Evolutionary conservation across 2,797 vertebrate genomes (phyloP).

Genomic region (Geotrypetes seraphini): DNA sequence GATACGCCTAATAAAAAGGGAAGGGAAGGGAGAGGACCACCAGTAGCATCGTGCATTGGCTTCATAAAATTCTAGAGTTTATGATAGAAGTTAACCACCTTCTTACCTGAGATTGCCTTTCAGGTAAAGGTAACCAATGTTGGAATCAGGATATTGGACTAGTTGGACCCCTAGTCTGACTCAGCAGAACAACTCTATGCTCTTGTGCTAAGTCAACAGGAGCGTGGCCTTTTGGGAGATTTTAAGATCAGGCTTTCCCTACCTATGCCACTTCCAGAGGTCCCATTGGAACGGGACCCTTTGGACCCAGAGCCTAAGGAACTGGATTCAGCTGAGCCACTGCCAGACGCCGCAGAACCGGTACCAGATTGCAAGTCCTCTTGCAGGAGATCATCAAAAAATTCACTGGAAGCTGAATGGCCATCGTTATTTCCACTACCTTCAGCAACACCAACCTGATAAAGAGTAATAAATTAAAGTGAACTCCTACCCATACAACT

Average conservation of each 20-base stretch:
- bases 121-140: no score
- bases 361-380: conserved; percentile 52
- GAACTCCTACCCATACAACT: background rate
- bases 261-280: conserved; percentile 60
- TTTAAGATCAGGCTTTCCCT: background rate
- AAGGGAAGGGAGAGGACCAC: no score
- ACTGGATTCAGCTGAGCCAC: conserved; percentile 49
- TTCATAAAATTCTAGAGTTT: no score
- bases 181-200: no score
- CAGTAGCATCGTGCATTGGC: no score
- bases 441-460: conserved; percentile 42
- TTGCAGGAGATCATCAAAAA: conserved; percentile 43
- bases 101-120: no score
- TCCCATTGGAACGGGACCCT: conserved; percentile 47
- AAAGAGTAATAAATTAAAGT: background rate
- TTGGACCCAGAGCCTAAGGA: conserved; percentile 46
- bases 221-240: no score
- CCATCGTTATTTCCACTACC: conserved; percentile 45
- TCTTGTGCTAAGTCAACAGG: no score
- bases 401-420: conserved; percentile 49
- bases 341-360: conserved; percentile 60
- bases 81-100: no score
- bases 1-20: no score
- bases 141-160: no score
- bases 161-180: no score